Evolutionary conservation across 2,888 invertebrate species (phyloP).

Genomic region (Sturmia bella): DNA sequence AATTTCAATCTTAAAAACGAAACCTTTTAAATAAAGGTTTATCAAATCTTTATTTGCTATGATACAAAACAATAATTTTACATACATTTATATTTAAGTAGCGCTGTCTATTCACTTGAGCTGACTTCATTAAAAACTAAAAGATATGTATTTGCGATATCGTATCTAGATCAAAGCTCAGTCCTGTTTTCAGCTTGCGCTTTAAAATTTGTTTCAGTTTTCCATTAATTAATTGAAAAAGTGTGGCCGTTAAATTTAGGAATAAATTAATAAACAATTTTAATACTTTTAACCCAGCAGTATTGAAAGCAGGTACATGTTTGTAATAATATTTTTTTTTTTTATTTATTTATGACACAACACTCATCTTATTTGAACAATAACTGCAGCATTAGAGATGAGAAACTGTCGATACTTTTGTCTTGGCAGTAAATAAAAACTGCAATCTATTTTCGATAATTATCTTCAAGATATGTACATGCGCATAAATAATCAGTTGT

Average conservation of each 20-base stretch:
- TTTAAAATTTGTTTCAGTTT: conserved; percentile 32
- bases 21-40: too few species aligned
- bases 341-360: conserved; percentile 12
- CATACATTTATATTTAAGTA: neutral
- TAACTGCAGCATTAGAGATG: neutral
- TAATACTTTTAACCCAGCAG: neutral
- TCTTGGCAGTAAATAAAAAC: conserved; percentile 18
- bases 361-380: conserved; percentile 5
- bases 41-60: too few species aligned
- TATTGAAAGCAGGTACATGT: conserved; percentile 24
- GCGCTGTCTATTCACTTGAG: neutral
- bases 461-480: conserved; percentile 45
- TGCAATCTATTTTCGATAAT: conserved; percentile 55
- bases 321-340: conserved; percentile 3
- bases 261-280: conserved; percentile 19
- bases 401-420: conserved; percentile 41
- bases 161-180: conserved; percentile 1
- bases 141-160: conserved; percentile 38
- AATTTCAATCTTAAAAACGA: too few species aligned
- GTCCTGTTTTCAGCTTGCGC: conserved; percentile 1
- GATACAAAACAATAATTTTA: too few species aligned
- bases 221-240: conserved; percentile 46
- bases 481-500: conserved; percentile 10
- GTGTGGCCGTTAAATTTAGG: conserved; percentile 34
- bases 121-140: conserved; percentile 23